Conservation (phyloP, 1,140 invertebrate species). For the Tachypleus tridentatus region DNA sequence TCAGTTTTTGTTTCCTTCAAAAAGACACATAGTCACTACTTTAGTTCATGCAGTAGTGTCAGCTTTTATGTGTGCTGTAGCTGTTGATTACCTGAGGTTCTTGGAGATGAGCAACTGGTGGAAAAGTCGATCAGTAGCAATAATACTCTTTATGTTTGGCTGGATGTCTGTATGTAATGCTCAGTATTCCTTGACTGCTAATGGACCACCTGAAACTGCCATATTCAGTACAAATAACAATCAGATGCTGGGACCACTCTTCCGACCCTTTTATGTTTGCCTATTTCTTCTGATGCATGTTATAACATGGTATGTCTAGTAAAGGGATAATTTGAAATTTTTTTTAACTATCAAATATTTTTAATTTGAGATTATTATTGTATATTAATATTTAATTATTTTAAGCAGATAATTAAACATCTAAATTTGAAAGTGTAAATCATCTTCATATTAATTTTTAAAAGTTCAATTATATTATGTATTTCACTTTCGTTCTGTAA, state of each 20-base stretch:
- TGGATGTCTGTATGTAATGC: conserved; percentile 33
- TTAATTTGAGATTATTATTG: too few relatives aligned
- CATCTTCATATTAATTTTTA: too few relatives aligned
- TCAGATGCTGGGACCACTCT: neutral
- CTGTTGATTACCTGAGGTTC: neutral
- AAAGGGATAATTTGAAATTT: too few relatives aligned
- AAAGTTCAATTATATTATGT: too few relatives aligned
- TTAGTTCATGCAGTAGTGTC: conserved; percentile 30
- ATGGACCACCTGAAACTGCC: conserved; percentile 34
- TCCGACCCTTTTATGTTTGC: conserved; percentile 9
- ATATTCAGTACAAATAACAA: conserved; percentile 23
- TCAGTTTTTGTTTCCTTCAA: conserved; percentile 31
- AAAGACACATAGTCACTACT: conserved; percentile 31
- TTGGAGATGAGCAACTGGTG: conserved; percentile 28
- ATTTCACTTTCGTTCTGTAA: too few relatives aligned
- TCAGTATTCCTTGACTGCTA: conserved; percentile 33
- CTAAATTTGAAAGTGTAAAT: too few relatives aligned
- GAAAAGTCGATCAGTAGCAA: conserved; percentile 26
- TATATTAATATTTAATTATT: too few relatives aligned
- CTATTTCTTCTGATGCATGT: conserved; percentile 2
- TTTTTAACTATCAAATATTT: too few relatives aligned
- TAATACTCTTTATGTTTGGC: conserved; percentile 31
- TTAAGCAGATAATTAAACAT: too few relatives aligned
- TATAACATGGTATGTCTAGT: too few relatives aligned
- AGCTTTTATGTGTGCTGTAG: conserved; percentile 30